phyloP scores from a whole-genome alignment of 2,113 vertebrate species.

The Danionella cerebrum region DNA sequence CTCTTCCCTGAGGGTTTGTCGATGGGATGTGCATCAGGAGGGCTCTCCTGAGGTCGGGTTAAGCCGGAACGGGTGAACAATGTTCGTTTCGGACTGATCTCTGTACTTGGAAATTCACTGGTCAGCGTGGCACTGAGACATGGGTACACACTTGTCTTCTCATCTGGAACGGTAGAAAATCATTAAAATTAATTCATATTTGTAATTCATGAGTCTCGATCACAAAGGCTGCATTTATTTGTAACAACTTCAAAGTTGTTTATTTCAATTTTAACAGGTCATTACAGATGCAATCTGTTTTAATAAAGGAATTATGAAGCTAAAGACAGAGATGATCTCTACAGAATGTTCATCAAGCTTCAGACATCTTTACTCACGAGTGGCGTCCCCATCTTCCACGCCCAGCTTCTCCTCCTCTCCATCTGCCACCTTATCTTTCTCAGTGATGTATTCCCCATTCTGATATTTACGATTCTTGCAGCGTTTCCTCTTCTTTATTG shows the following conservation, averaged over 20 bases:
- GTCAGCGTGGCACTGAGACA: slow-evolving; percentile 43
- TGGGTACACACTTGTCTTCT: slow-evolving; percentile 41
- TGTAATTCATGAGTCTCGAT: too few relatives aligned
- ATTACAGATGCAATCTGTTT: too few relatives aligned
- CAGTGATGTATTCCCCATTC: slow-evolving; percentile 85
- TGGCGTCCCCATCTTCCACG: slow-evolving; percentile 3
- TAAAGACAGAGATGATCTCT: background rate
- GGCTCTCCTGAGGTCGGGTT: slow-evolving; percentile 56
- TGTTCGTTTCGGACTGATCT: slow-evolving; percentile 47
- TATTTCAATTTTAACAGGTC: too few relatives aligned
- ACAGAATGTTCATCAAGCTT: background rate
- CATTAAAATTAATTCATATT: background rate
- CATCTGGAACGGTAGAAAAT: slow-evolving; percentile 49
- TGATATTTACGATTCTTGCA: slow-evolving; percentile 90
- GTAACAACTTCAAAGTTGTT: too few relatives aligned
- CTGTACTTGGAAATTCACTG: slow-evolving; percentile 41
- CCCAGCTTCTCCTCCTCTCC: slow-evolving; percentile 49
- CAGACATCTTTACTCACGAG: slow-evolving; percentile 14
- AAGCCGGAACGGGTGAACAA: slow-evolving; percentile 62
- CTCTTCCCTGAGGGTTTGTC: slow-evolving; percentile 96
- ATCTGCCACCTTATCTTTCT: slow-evolving; percentile 69
- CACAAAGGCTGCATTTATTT: too few relatives aligned
- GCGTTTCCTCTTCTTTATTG: slow-evolving; percentile 80
- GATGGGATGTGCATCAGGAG: slow-evolving; percentile 61
- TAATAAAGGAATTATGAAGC: background rate